These are phyloP conservation scores for Agrotis puta DNA, from an alignment of 2,888 invertebrate genomes.

Conservation along the genomic window DNA sequence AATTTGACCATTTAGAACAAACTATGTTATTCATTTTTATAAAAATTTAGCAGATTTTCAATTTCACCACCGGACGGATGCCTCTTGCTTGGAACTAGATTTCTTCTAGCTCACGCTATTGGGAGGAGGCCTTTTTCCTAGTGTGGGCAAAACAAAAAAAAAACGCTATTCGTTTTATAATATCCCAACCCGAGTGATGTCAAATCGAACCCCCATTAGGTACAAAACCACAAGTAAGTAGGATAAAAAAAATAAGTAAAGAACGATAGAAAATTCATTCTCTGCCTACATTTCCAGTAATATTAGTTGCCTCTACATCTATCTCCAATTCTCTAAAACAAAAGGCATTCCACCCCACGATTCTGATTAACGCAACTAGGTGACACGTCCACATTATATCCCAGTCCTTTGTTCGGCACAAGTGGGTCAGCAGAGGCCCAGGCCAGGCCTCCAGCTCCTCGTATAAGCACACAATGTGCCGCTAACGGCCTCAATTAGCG, in stretches of 20 bases:
- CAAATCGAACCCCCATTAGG: background rate
- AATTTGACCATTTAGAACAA: background rate
- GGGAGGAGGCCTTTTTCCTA: too few species aligned
- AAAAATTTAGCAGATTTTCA: background rate
- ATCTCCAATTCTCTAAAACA: slow-evolving; percentile 32
- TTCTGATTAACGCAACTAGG: slow-evolving; percentile 47
- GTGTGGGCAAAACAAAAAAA: too few species aligned
- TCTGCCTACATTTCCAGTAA: background rate
- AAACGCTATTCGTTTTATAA: too few species aligned
- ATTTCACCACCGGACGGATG: too few species aligned
- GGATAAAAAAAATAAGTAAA: background rate
- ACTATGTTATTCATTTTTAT: background rate
- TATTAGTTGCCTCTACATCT: background rate
- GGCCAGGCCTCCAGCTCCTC: slow-evolving; percentile 16
- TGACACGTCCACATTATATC: slow-evolving; percentile 31
- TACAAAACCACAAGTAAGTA: too few species aligned
- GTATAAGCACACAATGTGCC: slow-evolving; percentile 49
- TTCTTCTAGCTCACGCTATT: too few species aligned
- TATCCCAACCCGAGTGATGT: too few species aligned
- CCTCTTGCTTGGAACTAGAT: background rate
- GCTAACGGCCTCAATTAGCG: slow-evolving; percentile 60
- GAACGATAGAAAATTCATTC: background rate
- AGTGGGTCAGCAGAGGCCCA: slow-evolving; percentile 50
- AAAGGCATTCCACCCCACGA: slow-evolving; percentile 34
- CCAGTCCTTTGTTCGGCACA: slow-evolving; percentile 45